Evolutionary conservation across 2,797 vertebrate species (phyloP), one percentile per base, ranked within the genome.

Genomic region (Cichlasoma orientale): DNA sequence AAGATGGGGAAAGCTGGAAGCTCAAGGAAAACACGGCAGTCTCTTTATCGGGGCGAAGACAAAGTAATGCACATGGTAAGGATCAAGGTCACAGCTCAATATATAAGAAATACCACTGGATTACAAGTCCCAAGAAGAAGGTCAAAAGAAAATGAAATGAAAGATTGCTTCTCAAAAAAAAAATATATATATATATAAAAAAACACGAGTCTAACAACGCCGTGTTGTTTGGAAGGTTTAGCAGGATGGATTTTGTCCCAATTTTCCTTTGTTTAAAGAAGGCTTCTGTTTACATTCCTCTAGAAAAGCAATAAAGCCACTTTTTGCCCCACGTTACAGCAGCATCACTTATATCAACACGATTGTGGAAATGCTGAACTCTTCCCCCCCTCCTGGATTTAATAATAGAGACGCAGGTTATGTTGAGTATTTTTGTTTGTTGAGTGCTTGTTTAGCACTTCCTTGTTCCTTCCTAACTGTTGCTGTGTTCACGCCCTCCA

Each of bases 61-160:
- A 91, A 86, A 90, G 68, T 73, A 72, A 82, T 79, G 78, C 84
- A 81, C 72, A 7, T 79, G 52, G 56, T 66, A 23, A 75, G 66
- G 85, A 84, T 90, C 89, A 92, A 91, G 91, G 92, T 93, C 69
- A 18, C 14, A 78, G 81, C 87, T 93, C 80, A 81, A 79, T 77
- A 84, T 88, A 84, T 77, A 77, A 79, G 72, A 89, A 86, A 88
- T 63, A 85, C 72, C 69, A 72, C 57, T 79, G 78, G 75, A 86
- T 84, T 85, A 82, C 59, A 84, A 80, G 82, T 80, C 75, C 47
- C 78, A 84, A 66, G 78, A 77, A 75, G 88, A 89, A 90, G 85
- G 86, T 90, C 77, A 82, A 82, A 85, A 73, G 78, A 89, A 92
- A 91, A 94, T 92, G 73, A 90, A 94, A 93, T 88, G 82, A 91